These are phyloP conservation scores for Rotaria macrura DNA, from an alignment of 2,888 invertebrate species.

Conservation along the genomic window DNA sequence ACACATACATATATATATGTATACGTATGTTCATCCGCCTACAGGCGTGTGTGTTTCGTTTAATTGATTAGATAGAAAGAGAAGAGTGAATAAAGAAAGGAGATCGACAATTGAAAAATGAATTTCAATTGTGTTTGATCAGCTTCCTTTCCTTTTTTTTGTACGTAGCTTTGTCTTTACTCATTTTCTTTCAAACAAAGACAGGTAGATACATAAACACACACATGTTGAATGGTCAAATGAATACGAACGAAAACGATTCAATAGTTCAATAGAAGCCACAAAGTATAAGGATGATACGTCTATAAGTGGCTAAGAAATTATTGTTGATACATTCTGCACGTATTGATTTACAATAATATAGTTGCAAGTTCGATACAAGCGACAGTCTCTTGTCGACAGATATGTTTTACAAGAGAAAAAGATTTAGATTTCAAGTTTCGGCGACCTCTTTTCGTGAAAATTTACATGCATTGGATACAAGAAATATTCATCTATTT, in stretches of 20 bases:
- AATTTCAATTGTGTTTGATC: not conserved
- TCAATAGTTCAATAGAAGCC: not conserved
- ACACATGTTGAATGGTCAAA: not conserved
- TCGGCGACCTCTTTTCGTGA: too few species aligned
- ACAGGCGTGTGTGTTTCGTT: not conserved
- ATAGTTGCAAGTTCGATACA: too few species aligned
- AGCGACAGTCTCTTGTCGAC: too few species aligned
- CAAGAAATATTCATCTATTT: too few species aligned
- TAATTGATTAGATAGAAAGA: not conserved
- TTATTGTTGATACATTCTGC: too few species aligned
- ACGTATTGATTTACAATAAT: too few species aligned
- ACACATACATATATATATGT: not conserved
- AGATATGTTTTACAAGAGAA: too few species aligned
- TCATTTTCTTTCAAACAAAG: not conserved
- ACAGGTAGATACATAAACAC: not conserved
- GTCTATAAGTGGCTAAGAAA: not conserved
- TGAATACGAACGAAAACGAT: not conserved
- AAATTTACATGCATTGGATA: too few species aligned
- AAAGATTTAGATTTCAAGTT: too few species aligned
- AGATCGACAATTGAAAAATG: not conserved
- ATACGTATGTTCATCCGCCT: not conserved
- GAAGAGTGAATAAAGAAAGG: not conserved
- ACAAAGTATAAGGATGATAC: not conserved
- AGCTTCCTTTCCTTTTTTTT: not conserved
- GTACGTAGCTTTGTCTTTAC: not conserved